Conservation (phyloP, 1,140 invertebrate genomes). For the Lutraria rhynchaena region DNA sequence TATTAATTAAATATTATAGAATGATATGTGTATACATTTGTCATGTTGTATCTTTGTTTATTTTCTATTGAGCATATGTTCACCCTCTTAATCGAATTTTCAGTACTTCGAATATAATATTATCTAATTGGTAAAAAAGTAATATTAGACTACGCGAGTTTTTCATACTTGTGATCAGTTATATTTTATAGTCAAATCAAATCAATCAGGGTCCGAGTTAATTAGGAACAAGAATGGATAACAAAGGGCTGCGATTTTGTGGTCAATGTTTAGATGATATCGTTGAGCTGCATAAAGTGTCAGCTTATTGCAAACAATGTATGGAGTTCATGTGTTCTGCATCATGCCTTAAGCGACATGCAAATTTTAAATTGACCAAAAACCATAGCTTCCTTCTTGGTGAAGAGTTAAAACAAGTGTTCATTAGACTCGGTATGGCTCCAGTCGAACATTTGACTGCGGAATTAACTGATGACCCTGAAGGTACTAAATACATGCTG, state of each 20-base stretch:
- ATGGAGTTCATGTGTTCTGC: constrained; percentile 47
- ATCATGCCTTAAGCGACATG: constrained; percentile 35
- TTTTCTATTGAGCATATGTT: no score
- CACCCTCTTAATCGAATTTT: no score
- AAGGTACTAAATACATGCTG: background rate
- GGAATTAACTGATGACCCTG: background rate
- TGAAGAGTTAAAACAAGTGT: constrained; percentile 3
- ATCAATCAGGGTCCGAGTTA: no score
- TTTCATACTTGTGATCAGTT: no score
- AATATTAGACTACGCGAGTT: no score
- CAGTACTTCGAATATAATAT: no score
- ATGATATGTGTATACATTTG: no score
- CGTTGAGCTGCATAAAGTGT: background rate
- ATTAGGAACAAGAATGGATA: background rate
- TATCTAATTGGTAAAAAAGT: no score
- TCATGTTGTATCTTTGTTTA: no score
- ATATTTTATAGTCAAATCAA: no score
- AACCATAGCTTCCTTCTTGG: constrained; percentile 23
- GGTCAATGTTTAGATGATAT: constrained; percentile 55
- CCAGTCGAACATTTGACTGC: background rate
- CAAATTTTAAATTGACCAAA: constrained; percentile 26
- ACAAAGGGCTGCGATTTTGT: constrained; percentile 20
- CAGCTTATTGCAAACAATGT: constrained; percentile 44
- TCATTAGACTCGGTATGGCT: background rate
- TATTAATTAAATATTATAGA: no score